These are phyloP conservation scores for Pelecanus crispus DNA, from an alignment of 2,113 vertebrate species.

Conservation along the genomic window DNA sequence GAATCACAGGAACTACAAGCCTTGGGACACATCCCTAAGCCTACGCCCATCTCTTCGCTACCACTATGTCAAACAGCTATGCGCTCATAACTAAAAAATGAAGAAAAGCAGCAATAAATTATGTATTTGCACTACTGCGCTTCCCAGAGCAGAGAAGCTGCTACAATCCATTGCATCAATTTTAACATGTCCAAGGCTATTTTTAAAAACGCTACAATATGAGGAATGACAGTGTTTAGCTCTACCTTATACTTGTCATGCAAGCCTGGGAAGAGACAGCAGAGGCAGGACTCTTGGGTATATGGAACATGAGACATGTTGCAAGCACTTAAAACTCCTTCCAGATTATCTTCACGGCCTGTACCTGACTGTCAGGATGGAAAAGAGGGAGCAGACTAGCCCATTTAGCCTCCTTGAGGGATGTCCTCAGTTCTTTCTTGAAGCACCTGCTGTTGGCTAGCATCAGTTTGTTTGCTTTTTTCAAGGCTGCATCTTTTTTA, in stretches of 20 bases:
- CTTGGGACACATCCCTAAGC: background rate
- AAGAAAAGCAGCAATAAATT: background rate
- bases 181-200: background rate
- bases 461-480: background rate
- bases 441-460: background rate
- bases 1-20: background rate
- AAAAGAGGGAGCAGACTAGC: background rate
- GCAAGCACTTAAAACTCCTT: background rate
- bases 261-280: background rate
- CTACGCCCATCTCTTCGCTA: background rate
- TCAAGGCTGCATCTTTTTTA: background rate
- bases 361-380: background rate
- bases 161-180: background rate
- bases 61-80: background rate
- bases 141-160: background rate
- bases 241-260: background rate
- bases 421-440: background rate
- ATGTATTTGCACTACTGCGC: background rate
- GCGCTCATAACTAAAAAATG: background rate
- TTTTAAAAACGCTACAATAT: background rate
- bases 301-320: background rate
- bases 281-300: background rate
- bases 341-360: background rate
- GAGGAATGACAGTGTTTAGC: background rate
- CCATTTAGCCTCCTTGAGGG: background rate